Base-by-base conservation (phyloP, 2,797 vertebrate species). In the Brotula barbata region DNA sequence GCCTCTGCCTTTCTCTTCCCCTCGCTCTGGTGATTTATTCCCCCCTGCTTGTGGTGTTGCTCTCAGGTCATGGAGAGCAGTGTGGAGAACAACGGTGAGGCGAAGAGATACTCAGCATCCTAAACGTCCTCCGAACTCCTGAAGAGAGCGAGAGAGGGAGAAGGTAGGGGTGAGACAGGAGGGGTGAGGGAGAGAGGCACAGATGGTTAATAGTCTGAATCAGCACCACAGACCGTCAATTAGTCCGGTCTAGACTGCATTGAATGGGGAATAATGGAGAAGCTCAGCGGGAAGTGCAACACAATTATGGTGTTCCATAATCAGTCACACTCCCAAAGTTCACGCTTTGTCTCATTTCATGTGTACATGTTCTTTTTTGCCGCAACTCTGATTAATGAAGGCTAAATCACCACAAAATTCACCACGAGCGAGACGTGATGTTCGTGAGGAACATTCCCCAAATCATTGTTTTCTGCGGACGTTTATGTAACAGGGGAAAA, bases 1-100 rank as follows among this genome's bases (percentile, higher is more conserved):
- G 78, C 80, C 78, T 69, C 80, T 72, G 41, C 73, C 79, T 72
- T 81, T 71, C 73, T 82, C 82, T 70, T 69, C 64, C 81, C 63
- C 57, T 73, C 64, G 75, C 43, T 56, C 73, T 72, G 54, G 53
- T 80, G 76, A 82, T 49, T 73, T 62, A 57, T 86, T 89, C 84
- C 76, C 81, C 67, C 84, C 42, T n/a, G n/a, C n/a, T 58, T 78
- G 79, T 68, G 78, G 45, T 79, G 64, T 63, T 6, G 66, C 85
- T 83, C 71, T 85, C 77, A 90, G 90, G 89, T 92, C 90, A 92
- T 89, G 85, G 86, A 90, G 87, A 81, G 73, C 81, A 75, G 68
- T 52, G 60, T 74, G 78, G 81, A 81, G 79, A 82, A 74, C 64
- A 78, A 70, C 68, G 75, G 67, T 60, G 61, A 55, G 85, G 79